Evolutionary conservation across 1,140 invertebrate species (phyloP).

Genomic region (Parasteatoda tepidariorum): DNA sequence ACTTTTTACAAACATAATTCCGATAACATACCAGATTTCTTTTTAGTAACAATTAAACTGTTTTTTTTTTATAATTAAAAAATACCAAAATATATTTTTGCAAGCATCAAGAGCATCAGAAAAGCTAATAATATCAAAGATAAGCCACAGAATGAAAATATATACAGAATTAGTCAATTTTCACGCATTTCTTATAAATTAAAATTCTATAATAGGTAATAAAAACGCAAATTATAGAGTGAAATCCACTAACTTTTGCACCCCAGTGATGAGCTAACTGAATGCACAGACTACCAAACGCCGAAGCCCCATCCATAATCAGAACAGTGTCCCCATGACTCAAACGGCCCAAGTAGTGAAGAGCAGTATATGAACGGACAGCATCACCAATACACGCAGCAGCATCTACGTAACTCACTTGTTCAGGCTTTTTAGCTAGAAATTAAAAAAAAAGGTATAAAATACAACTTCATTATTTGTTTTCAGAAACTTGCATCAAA

Average conservation of each 20-base stretch:
- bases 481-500: neutral
- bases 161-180: neutral
- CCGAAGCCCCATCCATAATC: constrained; percentile 70
- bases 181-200: neutral
- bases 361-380: constrained; percentile 70
- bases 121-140: neutral
- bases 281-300: constrained; percentile 69
- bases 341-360: constrained; percentile 70
- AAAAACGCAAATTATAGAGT: neutral
- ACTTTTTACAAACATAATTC: too few relatives aligned
- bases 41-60: too few relatives aligned
- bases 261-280: constrained; percentile 71
- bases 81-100: too few relatives aligned
- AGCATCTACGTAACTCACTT: constrained; percentile 69
- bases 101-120: too few relatives aligned
- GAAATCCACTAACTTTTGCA: constrained; percentile 67
- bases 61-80: too few relatives aligned
- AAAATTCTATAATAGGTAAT: constrained; percentile 3
- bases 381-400: constrained; percentile 71
- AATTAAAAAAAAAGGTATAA: constrained; percentile 12
- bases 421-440: constrained; percentile 70
- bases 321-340: constrained; percentile 70
- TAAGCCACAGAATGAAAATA: neutral
- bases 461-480: neutral
- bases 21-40: too few relatives aligned